A percentile compares a stretch with the other conserved stretches of the same genome.
Evolutionary conservation across 1,140 invertebrate species (phyloP).

Genomic region (Camponotus vicinus): DNA sequence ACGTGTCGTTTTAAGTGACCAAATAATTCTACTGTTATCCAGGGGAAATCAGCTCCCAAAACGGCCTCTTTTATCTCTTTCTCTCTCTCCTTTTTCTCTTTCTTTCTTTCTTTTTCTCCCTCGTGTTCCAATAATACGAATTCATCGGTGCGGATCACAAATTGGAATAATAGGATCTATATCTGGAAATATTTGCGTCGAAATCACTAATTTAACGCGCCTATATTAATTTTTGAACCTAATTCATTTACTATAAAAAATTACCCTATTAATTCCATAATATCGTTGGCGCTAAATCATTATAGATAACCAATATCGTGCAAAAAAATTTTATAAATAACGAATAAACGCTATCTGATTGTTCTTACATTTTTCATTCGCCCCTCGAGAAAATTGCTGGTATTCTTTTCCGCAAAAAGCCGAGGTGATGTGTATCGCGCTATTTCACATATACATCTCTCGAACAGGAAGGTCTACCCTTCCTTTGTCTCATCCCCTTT

Average conservation of each 20-base stretch:
- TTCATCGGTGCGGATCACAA: constrained; percentile 5
- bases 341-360: background rate
- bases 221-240: constrained; percentile 7
- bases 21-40: constrained; percentile 57
- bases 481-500: background rate
- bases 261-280: background rate
- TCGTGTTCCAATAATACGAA: constrained; percentile 43
- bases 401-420: background rate
- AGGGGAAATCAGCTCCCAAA: constrained; percentile 36
- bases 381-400: background rate
- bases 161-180: constrained; percentile 54
- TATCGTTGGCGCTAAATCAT: background rate
- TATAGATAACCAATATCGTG: background rate
- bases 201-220: constrained; percentile 61
- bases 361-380: constrained; percentile 16
- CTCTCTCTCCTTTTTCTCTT: too few relatives aligned
- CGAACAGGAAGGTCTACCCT: background rate
- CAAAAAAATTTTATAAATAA: background rate
- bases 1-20: constrained; percentile 53
- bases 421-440: background rate
- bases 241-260: background rate
- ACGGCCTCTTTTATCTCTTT: constrained; percentile 5
- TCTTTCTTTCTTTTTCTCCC: too few relatives aligned
- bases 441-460: background rate
- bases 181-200: constrained; percentile 57